A percentile compares a stretch with the other conserved stretches of the same genome.
Conservation (phyloP, 2,888 invertebrate species). For the Steromphala cineraria region DNA sequence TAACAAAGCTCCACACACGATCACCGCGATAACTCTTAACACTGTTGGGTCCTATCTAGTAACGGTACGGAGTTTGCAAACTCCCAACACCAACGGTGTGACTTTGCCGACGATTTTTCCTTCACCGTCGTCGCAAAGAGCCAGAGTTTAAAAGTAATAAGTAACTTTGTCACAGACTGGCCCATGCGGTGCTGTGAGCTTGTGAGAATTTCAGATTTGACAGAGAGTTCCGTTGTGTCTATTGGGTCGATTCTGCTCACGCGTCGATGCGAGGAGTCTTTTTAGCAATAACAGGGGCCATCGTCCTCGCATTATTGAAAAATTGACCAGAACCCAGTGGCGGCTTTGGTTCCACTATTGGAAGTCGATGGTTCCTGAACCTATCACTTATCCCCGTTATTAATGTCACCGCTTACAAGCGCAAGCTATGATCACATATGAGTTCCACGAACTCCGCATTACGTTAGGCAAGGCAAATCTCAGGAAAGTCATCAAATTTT, state of each 20-base stretch:
- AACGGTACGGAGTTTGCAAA: neutral
- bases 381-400: conserved; percentile 11
- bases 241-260: neutral
- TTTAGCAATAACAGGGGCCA: conserved; percentile 11
- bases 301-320: conserved; percentile 14
- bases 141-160: too few species aligned
- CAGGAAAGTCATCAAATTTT: neutral
- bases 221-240: conserved; percentile 4
- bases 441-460: neutral
- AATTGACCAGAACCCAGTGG: conserved; percentile 1
- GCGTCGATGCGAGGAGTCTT: neutral
- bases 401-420: neutral
- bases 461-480: too few species aligned
- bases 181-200: neutral
- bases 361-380: neutral
- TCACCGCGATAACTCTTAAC: conserved; percentile 1
- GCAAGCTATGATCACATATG: neutral
- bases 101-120: too few species aligned
- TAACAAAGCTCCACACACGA: neutral
- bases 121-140: too few species aligned
- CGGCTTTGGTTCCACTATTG: neutral
- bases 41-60: neutral
- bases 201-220: conserved; percentile 4
- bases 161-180: too few species aligned
- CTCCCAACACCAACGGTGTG: neutral